phyloP scores from a whole-genome alignment of 2,113 vertebrate genomes.

The Lanius collurio region DNA sequence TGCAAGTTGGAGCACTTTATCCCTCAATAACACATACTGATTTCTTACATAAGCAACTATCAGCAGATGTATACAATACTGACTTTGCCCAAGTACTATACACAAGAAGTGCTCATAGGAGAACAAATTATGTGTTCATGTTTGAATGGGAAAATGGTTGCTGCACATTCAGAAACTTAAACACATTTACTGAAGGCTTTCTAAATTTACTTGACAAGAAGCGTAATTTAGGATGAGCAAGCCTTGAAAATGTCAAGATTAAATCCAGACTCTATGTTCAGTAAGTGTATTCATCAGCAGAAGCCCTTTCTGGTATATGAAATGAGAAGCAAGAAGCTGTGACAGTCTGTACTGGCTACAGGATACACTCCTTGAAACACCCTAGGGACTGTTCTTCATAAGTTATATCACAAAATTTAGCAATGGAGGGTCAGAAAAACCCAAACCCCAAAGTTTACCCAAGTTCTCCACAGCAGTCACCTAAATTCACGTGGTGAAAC shows the following conservation, averaged over 20 bases:
- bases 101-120: not conserved
- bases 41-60: not conserved
- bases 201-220: not conserved
- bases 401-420: not conserved
- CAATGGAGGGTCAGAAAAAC: not conserved
- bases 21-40: not conserved
- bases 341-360: not conserved
- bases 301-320: not conserved
- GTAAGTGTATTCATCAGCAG: not conserved
- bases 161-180: not conserved
- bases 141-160: not conserved
- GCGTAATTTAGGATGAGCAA: not conserved
- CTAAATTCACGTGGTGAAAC: not conserved
- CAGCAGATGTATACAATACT: not conserved
- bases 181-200: not conserved
- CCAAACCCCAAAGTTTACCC: not conserved
- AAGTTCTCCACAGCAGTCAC: not conserved
- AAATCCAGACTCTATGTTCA: not conserved
- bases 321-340: not conserved
- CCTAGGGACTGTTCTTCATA: not conserved
- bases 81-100: not conserved
- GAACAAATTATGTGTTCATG: not conserved
- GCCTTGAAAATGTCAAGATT: not conserved
- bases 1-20: not conserved
- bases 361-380: not conserved